phyloP scores from a whole-genome alignment of 2,797 vertebrate genomes.

The Peromyscus melanophrys region DNA sequence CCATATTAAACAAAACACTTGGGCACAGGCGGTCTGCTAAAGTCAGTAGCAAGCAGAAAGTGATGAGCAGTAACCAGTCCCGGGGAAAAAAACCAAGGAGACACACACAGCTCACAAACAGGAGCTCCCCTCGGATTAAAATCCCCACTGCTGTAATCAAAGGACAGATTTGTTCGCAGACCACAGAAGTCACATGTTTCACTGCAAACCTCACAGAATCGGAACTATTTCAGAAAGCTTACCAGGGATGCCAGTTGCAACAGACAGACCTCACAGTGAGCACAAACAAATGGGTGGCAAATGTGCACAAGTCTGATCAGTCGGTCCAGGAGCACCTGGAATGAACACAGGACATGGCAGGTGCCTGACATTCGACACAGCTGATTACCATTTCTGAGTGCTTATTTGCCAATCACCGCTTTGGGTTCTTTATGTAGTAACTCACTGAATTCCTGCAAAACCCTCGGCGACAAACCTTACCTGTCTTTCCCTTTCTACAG shows the following conservation, averaged over 20 bases:
- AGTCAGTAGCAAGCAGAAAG: not conserved
- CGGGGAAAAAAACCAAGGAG: not conserved
- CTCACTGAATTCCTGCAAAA: constrained; percentile 22
- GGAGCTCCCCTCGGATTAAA: not conserved
- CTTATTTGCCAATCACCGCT: constrained; percentile 2
- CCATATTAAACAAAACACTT: accelerated
- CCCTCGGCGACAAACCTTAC: not conserved
- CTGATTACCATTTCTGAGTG: not conserved
- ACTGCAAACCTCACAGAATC: not conserved
- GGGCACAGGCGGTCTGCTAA: not conserved
- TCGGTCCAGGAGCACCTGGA: not conserved
- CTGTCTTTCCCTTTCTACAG: not conserved
- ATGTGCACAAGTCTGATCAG: not conserved
- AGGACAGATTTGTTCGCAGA: not conserved
- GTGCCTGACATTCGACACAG: not conserved
- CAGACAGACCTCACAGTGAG: not conserved
- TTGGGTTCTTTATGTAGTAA: constrained; percentile 29
- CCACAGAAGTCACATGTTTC: not conserved
- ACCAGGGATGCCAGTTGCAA: not conserved
- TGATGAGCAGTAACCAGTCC: too few relatives aligned
- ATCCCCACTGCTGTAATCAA: not conserved
- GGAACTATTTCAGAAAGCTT: not conserved
- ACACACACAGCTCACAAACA: not conserved
- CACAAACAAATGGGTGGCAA: not conserved
- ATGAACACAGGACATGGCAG: not conserved